A percentile compares a stretch with the other conserved stretches of the same genome.
Evolutionary conservation across 2,888 invertebrate genomes (phyloP).

Genomic region (Furcula furcula): DNA sequence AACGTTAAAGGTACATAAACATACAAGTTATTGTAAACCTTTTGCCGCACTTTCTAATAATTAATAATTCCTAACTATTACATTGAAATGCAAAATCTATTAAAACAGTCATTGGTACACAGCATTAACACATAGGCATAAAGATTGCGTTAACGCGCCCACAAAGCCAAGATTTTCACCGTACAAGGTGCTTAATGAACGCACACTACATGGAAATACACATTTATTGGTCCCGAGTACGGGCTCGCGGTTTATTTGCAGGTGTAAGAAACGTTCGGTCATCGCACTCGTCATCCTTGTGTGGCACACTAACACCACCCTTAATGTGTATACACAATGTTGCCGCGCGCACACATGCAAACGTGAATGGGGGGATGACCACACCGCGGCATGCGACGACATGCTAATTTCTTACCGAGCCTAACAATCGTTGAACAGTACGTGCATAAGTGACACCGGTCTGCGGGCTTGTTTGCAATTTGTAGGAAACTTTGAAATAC

Average conservation of each 20-base stretch:
- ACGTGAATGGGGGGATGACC: slow-evolving; percentile 31
- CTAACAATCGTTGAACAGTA: slow-evolving; percentile 43
- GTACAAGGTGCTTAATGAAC: slow-evolving; percentile 51
- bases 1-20: too few relatives aligned
- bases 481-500: too few relatives aligned
- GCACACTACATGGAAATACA: slow-evolving; percentile 42
- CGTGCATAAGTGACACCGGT: slow-evolving; percentile 34
- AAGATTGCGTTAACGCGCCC: slow-evolving; percentile 24
- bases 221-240: slow-evolving; percentile 53
- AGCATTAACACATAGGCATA: slow-evolving; percentile 27
- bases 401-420: slow-evolving; percentile 68
- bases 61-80: neutral
- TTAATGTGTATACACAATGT: slow-evolving; percentile 5
- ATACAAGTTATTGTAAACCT: too few relatives aligned
- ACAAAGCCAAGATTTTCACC: slow-evolving; percentile 39
- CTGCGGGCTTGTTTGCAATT: slow-evolving; percentile 37
- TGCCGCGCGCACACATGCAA: slow-evolving; percentile 8
- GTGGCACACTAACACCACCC: slow-evolving; percentile 39
- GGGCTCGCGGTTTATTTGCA: slow-evolving; percentile 59
- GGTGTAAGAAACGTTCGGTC: slow-evolving; percentile 73
- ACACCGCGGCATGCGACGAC: slow-evolving; percentile 44
- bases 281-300: slow-evolving; percentile 52
- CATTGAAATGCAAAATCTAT: neutral
- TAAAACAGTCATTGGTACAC: slow-evolving; percentile 7
- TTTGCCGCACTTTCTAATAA: too few relatives aligned